Evolutionary conservation across 2,113 vertebrate species (phyloP), one percentile per base, ranked within the genome.

Genomic region (Capreolus pygargus): DNA sequence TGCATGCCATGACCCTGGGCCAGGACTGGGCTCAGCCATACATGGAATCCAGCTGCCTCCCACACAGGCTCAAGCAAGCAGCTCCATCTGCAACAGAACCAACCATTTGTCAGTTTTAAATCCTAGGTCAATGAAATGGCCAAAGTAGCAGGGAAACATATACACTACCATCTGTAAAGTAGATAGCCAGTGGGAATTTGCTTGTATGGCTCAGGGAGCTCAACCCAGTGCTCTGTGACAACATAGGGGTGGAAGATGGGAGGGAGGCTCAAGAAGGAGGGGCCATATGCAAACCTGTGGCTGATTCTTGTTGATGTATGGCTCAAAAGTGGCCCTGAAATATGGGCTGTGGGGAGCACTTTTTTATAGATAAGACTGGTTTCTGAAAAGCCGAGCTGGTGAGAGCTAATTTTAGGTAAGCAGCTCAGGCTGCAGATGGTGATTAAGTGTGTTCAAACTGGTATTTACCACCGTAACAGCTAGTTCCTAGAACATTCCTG

Each of bases 401-500:
- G 93, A 97, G 79, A 97, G 93, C 96, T 98, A 96, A 98, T 98
- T 98, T 98, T 96, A 97, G 97, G 97, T 98, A 98, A 98, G 94
- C 98, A 98, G 94, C 98, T 98, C 97, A 84, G 94, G 94, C 98
- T 98, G 95, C 98, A 55, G 95, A 95, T 98, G 97, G 98, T 98
- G 98, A 98, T 99, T 99, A 98, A 98, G 86, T 98, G 87, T 95
- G 93, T 95, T 98, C 98, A 98, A 93, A 98, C 98, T 98, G 96
- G 81, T 98, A 98, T 98, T 99, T 98, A 96, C 96, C 95, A 91
- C 97, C 86, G 27, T 98, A 98, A 98, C 98, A 98, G 97, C 97
- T 91, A 91, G 98, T 98, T 99, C 98, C 97, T 98, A 97, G 96
- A 98, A 98, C 94, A 98, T 98, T 98, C 96, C 30, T 98, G 95